These are phyloP conservation scores for Leptopterna dolabrata DNA, from an alignment of 2,888 invertebrate species.

Conservation along the genomic window DNA sequence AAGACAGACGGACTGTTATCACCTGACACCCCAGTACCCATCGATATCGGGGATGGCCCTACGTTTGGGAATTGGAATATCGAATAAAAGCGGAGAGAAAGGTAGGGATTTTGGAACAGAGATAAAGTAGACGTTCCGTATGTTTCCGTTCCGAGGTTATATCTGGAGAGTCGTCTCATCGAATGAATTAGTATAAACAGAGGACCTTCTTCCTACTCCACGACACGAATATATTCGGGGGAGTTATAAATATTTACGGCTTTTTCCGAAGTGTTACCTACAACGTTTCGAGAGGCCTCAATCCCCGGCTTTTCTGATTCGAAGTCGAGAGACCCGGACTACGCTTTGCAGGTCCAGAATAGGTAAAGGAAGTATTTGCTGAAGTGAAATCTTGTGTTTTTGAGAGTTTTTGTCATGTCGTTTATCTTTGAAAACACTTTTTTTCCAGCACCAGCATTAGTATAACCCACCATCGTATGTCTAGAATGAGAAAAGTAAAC, in stretches of 20 bases:
- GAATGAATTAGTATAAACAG: slow-evolving; percentile 52
- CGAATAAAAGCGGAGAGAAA: background rate
- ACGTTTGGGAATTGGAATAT: background rate
- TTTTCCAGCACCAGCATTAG: too few species aligned
- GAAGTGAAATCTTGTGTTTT: too few species aligned
- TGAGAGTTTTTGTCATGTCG: too few species aligned
- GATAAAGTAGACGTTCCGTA: slow-evolving; percentile 45
- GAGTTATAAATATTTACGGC: slow-evolving; percentile 26
- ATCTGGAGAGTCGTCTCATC: background rate
- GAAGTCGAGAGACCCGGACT: background rate
- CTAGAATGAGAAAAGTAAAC: too few species aligned
- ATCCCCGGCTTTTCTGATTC: background rate
- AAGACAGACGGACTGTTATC: background rate
- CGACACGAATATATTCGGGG: slow-evolving; percentile 5
- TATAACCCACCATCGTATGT: too few species aligned
- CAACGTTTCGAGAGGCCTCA: background rate
- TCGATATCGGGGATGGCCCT: background rate
- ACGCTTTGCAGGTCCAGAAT: background rate
- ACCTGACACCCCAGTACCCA: background rate
- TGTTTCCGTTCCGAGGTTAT: slow-evolving; percentile 26
- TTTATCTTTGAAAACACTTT: too few species aligned
- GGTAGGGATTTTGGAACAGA: background rate
- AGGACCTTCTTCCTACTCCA: background rate
- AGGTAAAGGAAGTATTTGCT: too few species aligned
- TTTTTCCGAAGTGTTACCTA: background rate